Conservation (phyloP, 2,888 invertebrate genomes). For the Heliconius ethilla region DNA sequence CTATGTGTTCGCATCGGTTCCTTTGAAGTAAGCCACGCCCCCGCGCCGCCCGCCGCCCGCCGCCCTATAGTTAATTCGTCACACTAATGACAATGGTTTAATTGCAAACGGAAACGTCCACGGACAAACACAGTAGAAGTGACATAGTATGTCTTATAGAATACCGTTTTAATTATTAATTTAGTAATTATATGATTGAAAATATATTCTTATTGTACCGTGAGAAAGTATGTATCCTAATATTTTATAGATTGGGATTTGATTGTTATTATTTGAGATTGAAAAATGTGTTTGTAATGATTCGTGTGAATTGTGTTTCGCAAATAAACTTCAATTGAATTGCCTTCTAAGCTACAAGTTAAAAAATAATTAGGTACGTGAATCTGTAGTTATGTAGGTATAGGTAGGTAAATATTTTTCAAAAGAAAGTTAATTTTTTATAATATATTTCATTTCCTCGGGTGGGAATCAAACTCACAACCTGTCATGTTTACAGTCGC, state of each 20-base stretch:
- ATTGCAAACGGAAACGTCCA: constrained; percentile 65
- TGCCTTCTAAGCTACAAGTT: neutral
- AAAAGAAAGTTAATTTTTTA: too few relatives aligned
- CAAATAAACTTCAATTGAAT: neutral
- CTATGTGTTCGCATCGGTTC: constrained; percentile 71
- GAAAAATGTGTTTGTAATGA: neutral
- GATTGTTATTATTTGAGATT: neutral
- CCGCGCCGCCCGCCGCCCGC: constrained; percentile 67
- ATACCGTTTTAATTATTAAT: constrained; percentile 20
- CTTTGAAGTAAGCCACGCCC: constrained; percentile 78
- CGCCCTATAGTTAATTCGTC: constrained; percentile 72
- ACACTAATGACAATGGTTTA: constrained; percentile 80
- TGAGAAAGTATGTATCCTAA: constrained; percentile 31
- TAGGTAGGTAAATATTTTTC: neutral
- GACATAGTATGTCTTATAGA: constrained; percentile 37
- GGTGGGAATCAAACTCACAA: too few relatives aligned
- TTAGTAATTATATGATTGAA: constrained; percentile 21
- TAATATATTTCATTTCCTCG: too few relatives aligned
- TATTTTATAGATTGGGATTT: constrained; percentile 15
- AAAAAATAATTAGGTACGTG: neutral
- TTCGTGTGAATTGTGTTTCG: neutral
- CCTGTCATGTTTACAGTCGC: too few relatives aligned
- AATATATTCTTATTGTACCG: constrained; percentile 1
- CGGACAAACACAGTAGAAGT: constrained; percentile 38
- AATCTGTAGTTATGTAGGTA: neutral